Evolutionary conservation across 2,888 invertebrate species (phyloP), one percentile per base, ranked within the genome.

Genomic region (Trissoscelio sp.): DNA sequence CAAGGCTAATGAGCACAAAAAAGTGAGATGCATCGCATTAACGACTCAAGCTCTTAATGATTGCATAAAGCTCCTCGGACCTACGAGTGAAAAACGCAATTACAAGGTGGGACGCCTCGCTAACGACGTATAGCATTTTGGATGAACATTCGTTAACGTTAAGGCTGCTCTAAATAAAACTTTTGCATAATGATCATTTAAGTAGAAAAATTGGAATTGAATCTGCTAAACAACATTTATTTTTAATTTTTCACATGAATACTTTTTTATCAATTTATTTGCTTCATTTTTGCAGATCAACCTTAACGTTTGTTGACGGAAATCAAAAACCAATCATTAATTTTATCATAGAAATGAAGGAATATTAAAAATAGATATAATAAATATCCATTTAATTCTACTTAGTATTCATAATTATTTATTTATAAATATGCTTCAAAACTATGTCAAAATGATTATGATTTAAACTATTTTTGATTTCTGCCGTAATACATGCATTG

Each of bases 61-160:
- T 86, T 84, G 86, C 85, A 86, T 82, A 85, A 85, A 89, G 86
- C 86, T 88, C 87, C 85, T 86, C 86, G 83, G 88, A 88, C 87
- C 88, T 89, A 85, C 60, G 83, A 84, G 84, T 83, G 82, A 75
- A 86, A 85, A 85, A 84, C 69, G 60, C 48, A 66, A 42, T 75
- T 77, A 77, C 67, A 77, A 70, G 48, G 37, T 74, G 42, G 12
- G 34, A 55, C 22, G 51, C 34, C 11, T 60, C 34, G 7, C 37
- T 60, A 51, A 51, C 31, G 64, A 48, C 7, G 34, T 55, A 42
- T 7, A 53, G 12, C 42, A 28, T 53, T 66, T 66, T 53, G 22
- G 42, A 22, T 1, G 39, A 67, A 67, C 24, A 12, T 67, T 39
- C 14, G 18, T 37, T 46, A n/a, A 34, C 42, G n/a, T 48, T 64